Conservation (phyloP, 2,113 vertebrate species). For the Pandion haliaetus region DNA sequence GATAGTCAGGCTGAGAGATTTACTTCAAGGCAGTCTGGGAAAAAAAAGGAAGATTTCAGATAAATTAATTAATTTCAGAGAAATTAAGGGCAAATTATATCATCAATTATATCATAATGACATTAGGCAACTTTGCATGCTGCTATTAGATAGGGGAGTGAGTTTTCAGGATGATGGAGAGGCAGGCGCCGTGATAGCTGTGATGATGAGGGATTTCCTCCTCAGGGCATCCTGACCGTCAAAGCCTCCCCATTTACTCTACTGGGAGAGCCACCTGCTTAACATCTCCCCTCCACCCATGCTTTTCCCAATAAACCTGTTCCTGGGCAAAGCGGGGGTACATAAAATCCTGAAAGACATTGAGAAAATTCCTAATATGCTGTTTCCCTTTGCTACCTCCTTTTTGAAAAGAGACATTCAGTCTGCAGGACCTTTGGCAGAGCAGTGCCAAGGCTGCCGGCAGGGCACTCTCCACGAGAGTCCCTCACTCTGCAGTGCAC, state of each 20-base stretch:
- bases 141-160: not conserved
- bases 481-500: accelerated
- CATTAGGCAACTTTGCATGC: not conserved
- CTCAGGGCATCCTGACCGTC: not conserved
- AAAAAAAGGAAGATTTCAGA: not conserved
- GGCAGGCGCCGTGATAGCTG: accelerated
- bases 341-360: not conserved
- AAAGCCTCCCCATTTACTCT: not conserved
- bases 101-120: not conserved
- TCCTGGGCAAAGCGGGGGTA: not conserved
- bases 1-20: not conserved
- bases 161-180: not conserved
- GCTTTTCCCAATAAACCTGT: not conserved
- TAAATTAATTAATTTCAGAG: not conserved
- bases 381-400: not conserved
- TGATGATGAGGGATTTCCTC: not conserved
- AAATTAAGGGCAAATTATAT: not conserved
- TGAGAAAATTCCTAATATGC: not conserved
- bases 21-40: not conserved
- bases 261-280: not conserved
- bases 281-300: not conserved
- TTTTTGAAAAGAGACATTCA: not conserved
- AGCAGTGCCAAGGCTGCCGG: not conserved
- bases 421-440: not conserved
- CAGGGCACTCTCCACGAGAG: not conserved